A percentile compares a stretch with the other conserved stretches of the same genome.
phyloP scores from a whole-genome alignment of 2,797 vertebrate species.

The Lerista edwardsae region DNA sequence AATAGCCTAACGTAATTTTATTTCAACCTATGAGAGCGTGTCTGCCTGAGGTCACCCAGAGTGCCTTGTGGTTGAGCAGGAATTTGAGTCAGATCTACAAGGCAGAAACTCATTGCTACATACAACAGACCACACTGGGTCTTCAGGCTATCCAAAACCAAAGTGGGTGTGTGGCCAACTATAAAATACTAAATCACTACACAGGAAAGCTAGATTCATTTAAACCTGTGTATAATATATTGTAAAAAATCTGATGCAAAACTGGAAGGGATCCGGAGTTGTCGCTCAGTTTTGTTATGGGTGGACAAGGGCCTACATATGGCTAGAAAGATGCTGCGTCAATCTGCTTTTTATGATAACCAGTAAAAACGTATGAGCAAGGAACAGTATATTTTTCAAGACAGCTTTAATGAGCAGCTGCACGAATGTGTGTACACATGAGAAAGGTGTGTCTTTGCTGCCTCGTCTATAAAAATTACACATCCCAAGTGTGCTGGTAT shows the following conservation, averaged over 20 bases:
- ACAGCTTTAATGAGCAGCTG: slow-evolving; percentile 14
- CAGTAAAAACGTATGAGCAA: not conserved
- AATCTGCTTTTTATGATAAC: slow-evolving; percentile 6
- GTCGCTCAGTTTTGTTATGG: too few relatives aligned
- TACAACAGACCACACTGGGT: not conserved
- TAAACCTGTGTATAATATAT: not conserved
- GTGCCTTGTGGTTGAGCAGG: not conserved
- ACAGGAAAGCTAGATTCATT: not conserved
- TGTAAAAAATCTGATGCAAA: not conserved
- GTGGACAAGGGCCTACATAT: not conserved
- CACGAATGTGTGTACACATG: slow-evolving; percentile 10
- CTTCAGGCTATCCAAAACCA: not conserved
- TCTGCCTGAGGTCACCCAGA: not conserved
- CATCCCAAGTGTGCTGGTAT: not conserved
- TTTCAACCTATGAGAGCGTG: not conserved
- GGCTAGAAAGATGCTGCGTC: not conserved
- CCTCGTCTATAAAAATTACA: not conserved
- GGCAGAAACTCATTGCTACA: not conserved
- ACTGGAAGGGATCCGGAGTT: not conserved
- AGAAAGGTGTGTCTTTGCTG: not conserved
- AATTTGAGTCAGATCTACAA: not conserved
- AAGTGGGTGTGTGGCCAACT: not conserved
- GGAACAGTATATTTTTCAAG: slow-evolving; percentile 7
- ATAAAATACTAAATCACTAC: not conserved
- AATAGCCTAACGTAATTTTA: not conserved